Percentiles rank a stretch among this genome's conserved stretches.
These are phyloP conservation scores for Erethizon dorsatum DNA, from an alignment of 2,797 vertebrate genomes.

Conservation along the genomic window DNA sequence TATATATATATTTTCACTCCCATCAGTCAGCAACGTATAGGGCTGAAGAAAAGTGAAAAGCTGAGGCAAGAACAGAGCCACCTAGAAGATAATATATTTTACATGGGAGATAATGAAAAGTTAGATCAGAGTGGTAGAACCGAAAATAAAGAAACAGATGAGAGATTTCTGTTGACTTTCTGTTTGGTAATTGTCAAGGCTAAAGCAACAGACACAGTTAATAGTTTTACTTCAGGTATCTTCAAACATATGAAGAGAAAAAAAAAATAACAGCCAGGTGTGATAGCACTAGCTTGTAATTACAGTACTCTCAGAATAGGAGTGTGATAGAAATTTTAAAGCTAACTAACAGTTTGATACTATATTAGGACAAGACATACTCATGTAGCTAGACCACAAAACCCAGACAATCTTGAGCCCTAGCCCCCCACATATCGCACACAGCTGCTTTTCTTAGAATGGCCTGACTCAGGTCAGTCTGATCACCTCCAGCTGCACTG, in stretches of 20 bases:
- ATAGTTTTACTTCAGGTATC: neutral
- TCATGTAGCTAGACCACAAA: no score
- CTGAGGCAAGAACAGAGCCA: slow-evolving; percentile 2
- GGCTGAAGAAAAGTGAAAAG: neutral
- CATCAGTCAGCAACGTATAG: neutral
- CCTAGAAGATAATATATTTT: slow-evolving; percentile 43
- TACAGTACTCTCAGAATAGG: neutral
- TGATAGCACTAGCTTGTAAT: neutral
- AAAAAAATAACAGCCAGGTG: neutral
- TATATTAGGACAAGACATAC: no score
- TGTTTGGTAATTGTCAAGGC: neutral
- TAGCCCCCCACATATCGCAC: no score
- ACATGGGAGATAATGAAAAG: neutral
- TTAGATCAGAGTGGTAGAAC: neutral
- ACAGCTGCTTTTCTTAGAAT: no score
- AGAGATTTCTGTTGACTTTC: neutral
- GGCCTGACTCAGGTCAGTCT: no score
- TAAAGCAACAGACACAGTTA: neutral
- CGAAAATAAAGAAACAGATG: neutral
- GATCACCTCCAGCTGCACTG: no score
- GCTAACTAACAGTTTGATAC: no score
- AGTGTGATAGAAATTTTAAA: neutral
- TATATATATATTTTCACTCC: neutral
- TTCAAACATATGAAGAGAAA: neutral
- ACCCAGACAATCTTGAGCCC: no score